These are phyloP conservation scores for Melipona beecheii DNA, from an alignment of 2,888 invertebrate genomes.

Conservation along the genomic window DNA sequence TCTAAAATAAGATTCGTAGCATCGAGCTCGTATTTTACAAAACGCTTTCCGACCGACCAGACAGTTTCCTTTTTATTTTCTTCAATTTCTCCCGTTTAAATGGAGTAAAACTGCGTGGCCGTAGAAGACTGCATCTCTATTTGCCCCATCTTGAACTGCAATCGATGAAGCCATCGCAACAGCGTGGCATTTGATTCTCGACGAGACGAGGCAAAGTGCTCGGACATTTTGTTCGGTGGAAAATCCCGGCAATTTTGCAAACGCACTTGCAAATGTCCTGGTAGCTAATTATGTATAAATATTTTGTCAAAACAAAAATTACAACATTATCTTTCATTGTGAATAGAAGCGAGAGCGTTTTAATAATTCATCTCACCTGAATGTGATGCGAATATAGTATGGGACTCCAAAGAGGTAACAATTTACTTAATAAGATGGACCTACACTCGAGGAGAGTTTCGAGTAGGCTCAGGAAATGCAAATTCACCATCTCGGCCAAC, in stretches of 20 bases:
- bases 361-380: conserved; percentile 85
- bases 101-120: conserved; percentile 95
- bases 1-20: conserved; percentile 18
- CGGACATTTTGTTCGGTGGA: conserved; percentile 86
- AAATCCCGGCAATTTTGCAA: conserved; percentile 95
- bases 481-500: conserved; percentile 98
- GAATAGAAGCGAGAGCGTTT: neutral
- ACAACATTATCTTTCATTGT: neutral
- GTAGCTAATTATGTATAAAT: conserved; percentile 87
- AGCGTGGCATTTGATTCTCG: conserved; percentile 86
- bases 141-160: conserved; percentile 99
- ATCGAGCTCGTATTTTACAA: conserved; percentile 22
- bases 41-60: conserved; percentile 14
- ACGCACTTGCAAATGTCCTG: conserved; percentile 94
- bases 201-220: conserved; percentile 83
- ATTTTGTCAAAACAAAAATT: neutral
- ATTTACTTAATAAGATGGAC: conserved; percentile 95
- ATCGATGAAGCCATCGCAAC: conserved; percentile 94
- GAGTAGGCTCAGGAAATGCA: conserved; percentile 97
- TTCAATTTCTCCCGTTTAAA: conserved; percentile 83
- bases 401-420: conserved; percentile 98
- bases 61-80: neutral
- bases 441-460: conserved; percentile 98
- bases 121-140: conserved; percentile 96
- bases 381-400: conserved; percentile 96